Percentiles rank a stretch among this genome's conserved stretches.
Evolutionary conservation across 2,113 vertebrate genomes (phyloP).

Genomic region (Nothocercus nigrocapillus): DNA sequence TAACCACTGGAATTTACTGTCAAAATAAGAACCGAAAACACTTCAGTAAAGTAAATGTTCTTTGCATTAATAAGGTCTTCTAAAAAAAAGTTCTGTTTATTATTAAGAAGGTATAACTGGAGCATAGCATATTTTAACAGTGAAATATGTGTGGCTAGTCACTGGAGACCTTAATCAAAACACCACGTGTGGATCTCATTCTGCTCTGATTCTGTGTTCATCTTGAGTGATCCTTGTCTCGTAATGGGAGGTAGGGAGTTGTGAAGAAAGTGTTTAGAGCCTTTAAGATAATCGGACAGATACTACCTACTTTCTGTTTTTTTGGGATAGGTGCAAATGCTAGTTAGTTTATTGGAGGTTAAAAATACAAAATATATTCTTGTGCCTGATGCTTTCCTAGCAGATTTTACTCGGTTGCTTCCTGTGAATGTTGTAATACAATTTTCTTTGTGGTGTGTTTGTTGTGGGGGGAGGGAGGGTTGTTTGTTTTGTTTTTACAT

Average conservation of each 20-base stretch:
- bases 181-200: neutral
- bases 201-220: neutral
- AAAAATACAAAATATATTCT: neutral
- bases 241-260: neutral
- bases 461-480: neutral
- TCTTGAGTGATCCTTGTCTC: neutral
- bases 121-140: too few relatives aligned
- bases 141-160: neutral
- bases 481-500: neutral
- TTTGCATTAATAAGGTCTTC: neutral
- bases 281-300: neutral
- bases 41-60: neutral
- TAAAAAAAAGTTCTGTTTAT: neutral
- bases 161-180: neutral
- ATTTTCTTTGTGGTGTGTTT: neutral
- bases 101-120: neutral
- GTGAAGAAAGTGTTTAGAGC: neutral
- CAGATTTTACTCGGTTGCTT: neutral
- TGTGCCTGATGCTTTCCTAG: neutral
- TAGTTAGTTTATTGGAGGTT: neutral
- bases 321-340: neutral
- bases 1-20: neutral
- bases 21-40: neutral
- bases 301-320: neutral
- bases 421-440: neutral